Percentiles rank a stretch among this genome's conserved stretches.
Conservation (phyloP, 2,113 vertebrate genomes). For the Suncus etruscus region DNA sequence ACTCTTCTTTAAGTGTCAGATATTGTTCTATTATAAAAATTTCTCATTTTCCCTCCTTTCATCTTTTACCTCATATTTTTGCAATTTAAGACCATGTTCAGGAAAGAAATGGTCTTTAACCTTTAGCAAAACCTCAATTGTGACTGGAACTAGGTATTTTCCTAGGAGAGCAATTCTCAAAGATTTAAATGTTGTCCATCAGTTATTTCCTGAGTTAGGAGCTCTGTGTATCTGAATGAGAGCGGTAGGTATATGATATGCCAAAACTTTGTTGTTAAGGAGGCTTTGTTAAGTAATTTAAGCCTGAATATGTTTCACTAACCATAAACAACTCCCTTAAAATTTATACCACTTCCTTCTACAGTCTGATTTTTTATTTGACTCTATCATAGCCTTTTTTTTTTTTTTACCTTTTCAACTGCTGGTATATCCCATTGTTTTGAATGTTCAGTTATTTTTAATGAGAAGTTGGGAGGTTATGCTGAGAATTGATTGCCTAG, state of each 20-base stretch:
- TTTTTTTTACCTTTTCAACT: neutral
- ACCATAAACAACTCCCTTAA: neutral
- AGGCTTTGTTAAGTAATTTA: neutral
- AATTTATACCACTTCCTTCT: neutral
- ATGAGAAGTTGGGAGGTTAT: neutral
- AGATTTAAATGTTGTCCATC: neutral
- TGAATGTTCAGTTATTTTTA: neutral
- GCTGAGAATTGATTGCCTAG: neutral
- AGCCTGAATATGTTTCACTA: constrained; percentile 30
- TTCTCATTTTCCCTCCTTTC: neutral
- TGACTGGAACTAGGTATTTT: neutral
- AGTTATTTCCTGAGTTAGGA: neutral
- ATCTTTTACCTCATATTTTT: constrained; percentile 11
- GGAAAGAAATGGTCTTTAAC: neutral
- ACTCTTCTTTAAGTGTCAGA: neutral
- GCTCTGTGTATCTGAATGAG: neutral
- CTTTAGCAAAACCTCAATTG: neutral
- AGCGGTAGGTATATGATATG: neutral
- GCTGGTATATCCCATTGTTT: neutral
- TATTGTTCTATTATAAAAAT: neutral
- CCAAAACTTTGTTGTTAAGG: neutral
- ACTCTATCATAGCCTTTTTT: neutral
- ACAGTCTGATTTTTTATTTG: constrained; percentile 28
- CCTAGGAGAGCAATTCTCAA: neutral
- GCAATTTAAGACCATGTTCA: neutral